Conservation (phyloP, 2,888 invertebrate species). For the Sturmia bella region DNA sequence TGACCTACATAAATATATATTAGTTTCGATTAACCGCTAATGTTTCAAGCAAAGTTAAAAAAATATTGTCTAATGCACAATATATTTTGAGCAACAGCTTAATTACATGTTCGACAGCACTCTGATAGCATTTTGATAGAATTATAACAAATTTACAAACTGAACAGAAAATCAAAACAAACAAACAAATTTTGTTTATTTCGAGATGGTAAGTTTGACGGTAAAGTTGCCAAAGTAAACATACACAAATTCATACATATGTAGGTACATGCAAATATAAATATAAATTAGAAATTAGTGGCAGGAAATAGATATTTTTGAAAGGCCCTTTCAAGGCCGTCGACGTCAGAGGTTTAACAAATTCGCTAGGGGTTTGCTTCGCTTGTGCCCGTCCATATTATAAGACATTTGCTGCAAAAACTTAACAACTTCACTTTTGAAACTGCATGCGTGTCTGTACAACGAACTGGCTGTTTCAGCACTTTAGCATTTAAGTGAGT, state of each 20-base stretch:
- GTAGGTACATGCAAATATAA: background rate
- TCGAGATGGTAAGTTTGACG: constrained; percentile 14
- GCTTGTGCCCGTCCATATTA: too few relatives aligned
- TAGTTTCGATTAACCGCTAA: too few relatives aligned
- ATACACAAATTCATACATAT: background rate
- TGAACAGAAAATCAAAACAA: background rate
- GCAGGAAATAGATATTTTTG: background rate
- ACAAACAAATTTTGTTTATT: too few relatives aligned
- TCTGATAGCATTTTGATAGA: constrained; percentile 51
- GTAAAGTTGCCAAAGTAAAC: constrained; percentile 10
- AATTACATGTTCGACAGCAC: constrained; percentile 38
- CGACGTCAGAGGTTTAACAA: too few relatives aligned
- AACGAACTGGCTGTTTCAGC: too few relatives aligned
- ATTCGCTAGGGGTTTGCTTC: too few relatives aligned
- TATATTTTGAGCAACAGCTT: constrained; percentile 13
- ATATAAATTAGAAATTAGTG: background rate
- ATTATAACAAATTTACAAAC: constrained; percentile 17
- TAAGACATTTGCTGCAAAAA: too few relatives aligned
- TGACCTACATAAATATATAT: too few relatives aligned
- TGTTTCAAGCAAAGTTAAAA: background rate
- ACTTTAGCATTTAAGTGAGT: too few relatives aligned
- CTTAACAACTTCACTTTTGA: too few relatives aligned
- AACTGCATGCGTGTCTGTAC: too few relatives aligned
- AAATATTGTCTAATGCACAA: constrained; percentile 1
- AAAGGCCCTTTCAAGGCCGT: background rate